These are phyloP conservation scores for Tipula lateralis DNA, from an alignment of 2,888 invertebrate species.

Conservation along the genomic window DNA sequence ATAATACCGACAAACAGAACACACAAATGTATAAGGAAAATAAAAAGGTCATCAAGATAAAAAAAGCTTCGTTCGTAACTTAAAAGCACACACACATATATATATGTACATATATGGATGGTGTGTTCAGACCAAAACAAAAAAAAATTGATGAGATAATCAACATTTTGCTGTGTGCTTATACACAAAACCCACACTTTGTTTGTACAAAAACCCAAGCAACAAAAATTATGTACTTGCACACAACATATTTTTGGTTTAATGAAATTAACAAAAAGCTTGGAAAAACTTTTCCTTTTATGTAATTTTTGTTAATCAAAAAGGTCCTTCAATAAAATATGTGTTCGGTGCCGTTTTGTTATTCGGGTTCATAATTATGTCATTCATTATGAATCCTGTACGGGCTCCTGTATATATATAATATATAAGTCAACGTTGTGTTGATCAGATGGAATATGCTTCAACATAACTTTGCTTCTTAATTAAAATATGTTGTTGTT, in stretches of 20 bases:
- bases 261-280: not conserved
- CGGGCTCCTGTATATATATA: no score
- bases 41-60: not conserved
- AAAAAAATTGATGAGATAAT: constrained; percentile 6
- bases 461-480: not conserved
- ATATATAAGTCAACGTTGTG: not conserved
- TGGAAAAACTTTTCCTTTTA: not conserved
- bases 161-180: not conserved
- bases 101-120: no score
- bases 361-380: not conserved
- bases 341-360: not conserved
- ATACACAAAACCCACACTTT: not conserved
- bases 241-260: not conserved
- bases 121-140: not conserved
- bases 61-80: not conserved
- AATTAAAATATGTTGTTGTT: not conserved
- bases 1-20: not conserved
- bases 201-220: not conserved
- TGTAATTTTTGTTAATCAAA: not conserved
- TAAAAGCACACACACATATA: not conserved
- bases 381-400: not conserved
- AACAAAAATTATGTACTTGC: not conserved
- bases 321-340: not conserved
- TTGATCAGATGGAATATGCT: not conserved
- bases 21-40: not conserved